These are phyloP conservation scores for Catostylus mosaicus DNA, from an alignment of 30 jellyfish, hydroid and myxozoan species.

Conservation along the genomic window DNA sequence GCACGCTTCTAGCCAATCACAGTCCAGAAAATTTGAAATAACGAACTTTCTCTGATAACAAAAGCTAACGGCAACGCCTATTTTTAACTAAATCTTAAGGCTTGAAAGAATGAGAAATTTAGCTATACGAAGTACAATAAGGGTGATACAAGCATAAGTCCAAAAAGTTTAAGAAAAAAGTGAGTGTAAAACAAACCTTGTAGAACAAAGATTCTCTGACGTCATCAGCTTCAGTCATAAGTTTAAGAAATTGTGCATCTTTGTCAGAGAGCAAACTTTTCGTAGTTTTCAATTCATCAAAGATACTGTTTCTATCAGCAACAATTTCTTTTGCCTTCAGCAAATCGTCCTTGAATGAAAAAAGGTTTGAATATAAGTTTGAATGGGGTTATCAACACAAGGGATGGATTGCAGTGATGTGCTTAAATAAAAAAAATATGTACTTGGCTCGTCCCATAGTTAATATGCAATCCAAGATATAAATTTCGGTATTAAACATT, in stretches of 20 bases:
- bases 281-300: slow-evolving; percentile 37
- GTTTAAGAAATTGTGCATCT: slow-evolving; percentile 4
- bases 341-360: slow-evolving; percentile 12
- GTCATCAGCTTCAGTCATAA: slow-evolving; percentile 14
- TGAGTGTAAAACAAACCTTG: slow-evolving; percentile 23
- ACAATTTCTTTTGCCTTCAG: slow-evolving; percentile 32
- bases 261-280: slow-evolving; percentile 23
- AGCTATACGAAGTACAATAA: no score
- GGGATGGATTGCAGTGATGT: no score
- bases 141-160: neutral
- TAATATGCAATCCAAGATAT: no score
- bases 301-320: slow-evolving; percentile 6
- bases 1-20: slow-evolving; percentile 48
- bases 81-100: no score
- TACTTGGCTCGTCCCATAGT: no score
- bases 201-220: slow-evolving; percentile 16
- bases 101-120: no score
- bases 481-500: no score
- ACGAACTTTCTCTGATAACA: slow-evolving; percentile 45
- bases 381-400: no score
- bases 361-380: neutral
- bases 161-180: neutral
- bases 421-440: no score
- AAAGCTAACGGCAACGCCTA: neutral
- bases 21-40: slow-evolving; percentile 26